Evolutionary conservation across 2,797 vertebrate genomes (phyloP).

Genomic region (Todus mexicanus): DNA sequence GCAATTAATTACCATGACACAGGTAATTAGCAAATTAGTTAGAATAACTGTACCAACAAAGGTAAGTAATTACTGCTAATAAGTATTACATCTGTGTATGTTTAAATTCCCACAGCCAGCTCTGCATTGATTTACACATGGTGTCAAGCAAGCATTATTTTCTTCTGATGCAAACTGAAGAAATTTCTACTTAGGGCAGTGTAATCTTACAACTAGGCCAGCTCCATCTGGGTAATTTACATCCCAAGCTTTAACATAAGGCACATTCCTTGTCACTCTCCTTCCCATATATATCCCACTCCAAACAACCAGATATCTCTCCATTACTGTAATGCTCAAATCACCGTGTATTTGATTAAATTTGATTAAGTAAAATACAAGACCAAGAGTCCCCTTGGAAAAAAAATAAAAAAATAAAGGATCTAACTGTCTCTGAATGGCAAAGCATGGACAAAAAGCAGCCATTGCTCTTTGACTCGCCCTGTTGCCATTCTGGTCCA

Average conservation of each 20-base stretch:
- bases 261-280: background rate
- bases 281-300: background rate
- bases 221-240: background rate
- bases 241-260: background rate
- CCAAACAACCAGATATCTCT: background rate
- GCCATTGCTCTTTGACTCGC: background rate
- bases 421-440: background rate
- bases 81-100: background rate
- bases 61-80: conserved; percentile 9
- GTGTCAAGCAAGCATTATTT: background rate
- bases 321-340: background rate
- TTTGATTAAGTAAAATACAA: background rate
- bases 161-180: background rate
- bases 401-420: background rate
- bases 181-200: background rate
- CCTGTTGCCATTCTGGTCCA: background rate
- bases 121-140: background rate
- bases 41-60: conserved; percentile 1
- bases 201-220: background rate
- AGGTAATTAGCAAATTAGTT: background rate
- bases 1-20: background rate
- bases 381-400: background rate
- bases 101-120: background rate
- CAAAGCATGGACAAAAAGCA: background rate
- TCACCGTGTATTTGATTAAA: background rate